A percentile compares a stretch with the other conserved stretches of the same genome.
phyloP scores from a whole-genome alignment of 2,113 vertebrate species.

The Notiomystis cincta region DNA sequence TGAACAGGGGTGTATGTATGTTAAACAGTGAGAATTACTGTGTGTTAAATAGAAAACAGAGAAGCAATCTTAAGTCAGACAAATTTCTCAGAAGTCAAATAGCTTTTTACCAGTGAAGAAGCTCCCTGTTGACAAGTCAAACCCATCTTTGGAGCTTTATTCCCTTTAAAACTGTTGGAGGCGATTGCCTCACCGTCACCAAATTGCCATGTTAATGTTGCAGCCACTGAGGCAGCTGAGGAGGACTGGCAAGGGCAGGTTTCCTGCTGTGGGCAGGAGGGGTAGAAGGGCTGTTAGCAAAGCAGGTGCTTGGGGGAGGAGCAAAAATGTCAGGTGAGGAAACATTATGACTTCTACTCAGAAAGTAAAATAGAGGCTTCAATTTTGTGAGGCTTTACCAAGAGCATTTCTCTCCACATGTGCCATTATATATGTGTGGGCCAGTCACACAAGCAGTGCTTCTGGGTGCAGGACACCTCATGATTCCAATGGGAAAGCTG shows the following conservation, averaged over 20 bases:
- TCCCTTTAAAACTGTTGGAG: neutral
- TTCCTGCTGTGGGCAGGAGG: neutral
- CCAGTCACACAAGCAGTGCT: neutral
- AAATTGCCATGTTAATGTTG: neutral
- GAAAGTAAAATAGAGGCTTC: neutral
- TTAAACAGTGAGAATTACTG: neutral
- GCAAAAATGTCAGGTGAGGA: neutral
- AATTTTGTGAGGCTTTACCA: neutral
- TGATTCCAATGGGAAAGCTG: rapidly evolving
- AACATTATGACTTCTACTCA: neutral
- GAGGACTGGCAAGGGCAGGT: neutral
- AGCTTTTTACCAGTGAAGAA: neutral
- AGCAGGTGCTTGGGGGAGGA: neutral
- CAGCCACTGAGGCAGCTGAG: neutral
- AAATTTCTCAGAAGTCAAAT: neutral
- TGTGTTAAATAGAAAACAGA: neutral
- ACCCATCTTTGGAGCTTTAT: neutral
- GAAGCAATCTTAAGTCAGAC: neutral
- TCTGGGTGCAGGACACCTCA: neutral
- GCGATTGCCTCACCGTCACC: neutral
- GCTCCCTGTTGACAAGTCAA: neutral
- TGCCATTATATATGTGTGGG: neutral
- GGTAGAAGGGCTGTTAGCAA: neutral
- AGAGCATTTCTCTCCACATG: neutral
- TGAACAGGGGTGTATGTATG: neutral